Evolutionary conservation across 2,113 vertebrate genomes (phyloP).

Genomic region (Hippocampus comes): DNA sequence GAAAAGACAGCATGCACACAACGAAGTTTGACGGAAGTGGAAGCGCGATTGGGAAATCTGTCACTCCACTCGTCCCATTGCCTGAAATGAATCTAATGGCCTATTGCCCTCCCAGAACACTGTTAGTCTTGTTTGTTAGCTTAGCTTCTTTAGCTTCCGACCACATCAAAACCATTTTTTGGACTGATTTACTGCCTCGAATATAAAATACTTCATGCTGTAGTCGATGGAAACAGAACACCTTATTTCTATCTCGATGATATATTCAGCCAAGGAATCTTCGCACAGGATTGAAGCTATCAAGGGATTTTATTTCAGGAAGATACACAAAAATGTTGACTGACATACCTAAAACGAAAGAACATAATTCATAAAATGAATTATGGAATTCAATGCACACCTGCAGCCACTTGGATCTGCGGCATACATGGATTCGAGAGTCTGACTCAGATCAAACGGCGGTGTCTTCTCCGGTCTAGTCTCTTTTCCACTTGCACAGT

Average conservation of each 20-base stretch:
- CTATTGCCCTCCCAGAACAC: too few species aligned
- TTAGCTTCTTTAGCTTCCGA: not conserved
- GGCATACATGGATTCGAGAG: not conserved
- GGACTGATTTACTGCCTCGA: not conserved
- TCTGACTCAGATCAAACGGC: constrained; percentile 8
- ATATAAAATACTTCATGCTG: not conserved
- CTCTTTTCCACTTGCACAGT: constrained; percentile 1
- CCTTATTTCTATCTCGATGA: not conserved
- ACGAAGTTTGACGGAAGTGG: too few species aligned
- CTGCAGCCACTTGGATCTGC: constrained; percentile 18
- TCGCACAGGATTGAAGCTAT: not conserved
- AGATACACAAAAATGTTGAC: constrained; percentile 1
- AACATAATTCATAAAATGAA: constrained; percentile 32
- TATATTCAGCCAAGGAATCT: not conserved
- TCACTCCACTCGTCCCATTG: too few species aligned
- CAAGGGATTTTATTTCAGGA: constrained; percentile 1
- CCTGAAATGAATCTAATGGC: too few species aligned
- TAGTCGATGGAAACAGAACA: not conserved
- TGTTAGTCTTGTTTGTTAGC: not conserved
- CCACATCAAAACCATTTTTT: too few species aligned
- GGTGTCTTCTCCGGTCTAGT: constrained; percentile 8
- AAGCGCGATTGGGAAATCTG: too few species aligned
- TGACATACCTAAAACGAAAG: constrained; percentile 16
- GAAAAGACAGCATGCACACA: too few species aligned
- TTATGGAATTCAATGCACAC: constrained; percentile 21